These are phyloP conservation scores for Zaprionus lachaisei DNA, from an alignment of 1,140 invertebrate species.

Conservation along the genomic window DNA sequence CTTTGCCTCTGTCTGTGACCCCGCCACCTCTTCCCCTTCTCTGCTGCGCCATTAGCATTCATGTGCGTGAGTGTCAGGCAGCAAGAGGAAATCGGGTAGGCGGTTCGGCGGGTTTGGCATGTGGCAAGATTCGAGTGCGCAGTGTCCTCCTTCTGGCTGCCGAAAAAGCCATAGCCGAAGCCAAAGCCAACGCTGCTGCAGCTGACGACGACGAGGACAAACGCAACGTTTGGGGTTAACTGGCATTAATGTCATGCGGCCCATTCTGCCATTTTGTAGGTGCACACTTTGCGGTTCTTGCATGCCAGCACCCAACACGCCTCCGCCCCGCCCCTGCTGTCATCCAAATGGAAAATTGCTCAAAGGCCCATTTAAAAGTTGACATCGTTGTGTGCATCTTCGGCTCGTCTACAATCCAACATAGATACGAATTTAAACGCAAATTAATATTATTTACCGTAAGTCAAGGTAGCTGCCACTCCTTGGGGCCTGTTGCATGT, in stretches of 20 bases:
- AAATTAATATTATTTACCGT: slow-evolving; percentile 23
- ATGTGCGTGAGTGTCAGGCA: slow-evolving; percentile 58
- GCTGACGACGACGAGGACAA: slow-evolving; percentile 51
- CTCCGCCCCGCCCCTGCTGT: not conserved
- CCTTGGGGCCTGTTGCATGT: slow-evolving; percentile 37
- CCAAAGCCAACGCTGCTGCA: slow-evolving; percentile 66
- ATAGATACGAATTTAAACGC: slow-evolving; percentile 34
- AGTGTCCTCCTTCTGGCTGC: slow-evolving; percentile 27
- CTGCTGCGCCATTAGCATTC: slow-evolving; percentile 66
- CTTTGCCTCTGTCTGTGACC: slow-evolving; percentile 12
- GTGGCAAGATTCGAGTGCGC: slow-evolving; percentile 11
- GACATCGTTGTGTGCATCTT: slow-evolving; percentile 31
- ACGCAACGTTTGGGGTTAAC: slow-evolving; percentile 72
- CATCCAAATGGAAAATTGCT: slow-evolving; percentile 65
- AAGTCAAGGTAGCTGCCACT: no score
- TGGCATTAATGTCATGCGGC: slow-evolving; percentile 77
- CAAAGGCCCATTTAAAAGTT: slow-evolving; percentile 51
- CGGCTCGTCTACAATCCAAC: not conserved
- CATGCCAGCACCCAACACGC: slow-evolving; percentile 20
- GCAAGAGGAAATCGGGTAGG: slow-evolving; percentile 7
- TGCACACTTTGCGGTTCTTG: slow-evolving; percentile 59
- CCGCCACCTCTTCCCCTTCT: slow-evolving; percentile 1
- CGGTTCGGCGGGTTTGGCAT: not conserved
- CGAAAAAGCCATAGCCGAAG: slow-evolving; percentile 43
- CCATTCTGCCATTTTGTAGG: slow-evolving; percentile 58